Evolutionary conservation across 2,113 vertebrate species (phyloP), one percentile per base, ranked within the genome.

Genomic region (Nesoenas mayeri): DNA sequence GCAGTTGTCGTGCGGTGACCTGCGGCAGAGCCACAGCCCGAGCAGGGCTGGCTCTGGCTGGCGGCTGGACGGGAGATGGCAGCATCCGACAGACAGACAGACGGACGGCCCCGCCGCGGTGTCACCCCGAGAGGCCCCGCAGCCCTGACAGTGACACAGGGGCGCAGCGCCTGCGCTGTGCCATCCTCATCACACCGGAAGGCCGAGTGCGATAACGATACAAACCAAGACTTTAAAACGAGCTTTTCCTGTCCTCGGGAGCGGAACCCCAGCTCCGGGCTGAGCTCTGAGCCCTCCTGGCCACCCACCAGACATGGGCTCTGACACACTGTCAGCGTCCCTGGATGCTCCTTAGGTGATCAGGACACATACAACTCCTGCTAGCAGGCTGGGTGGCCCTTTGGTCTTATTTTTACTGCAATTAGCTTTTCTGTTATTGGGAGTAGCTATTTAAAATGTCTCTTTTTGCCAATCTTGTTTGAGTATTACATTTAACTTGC

Each of bases 21-120:
- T 4, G 44, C 7, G 44, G 44, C 42, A 44, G 42, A 44, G 42
- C 42, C 42, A 44, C 7, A 15, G 53, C 34, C 28, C 1, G 38
- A 15, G 42, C 56, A 6, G 32, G 42, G 17, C 12, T 47, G 44
- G 44, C 44, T 47, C 44, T 47, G 61, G 42, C 36, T 3, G 26
- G 6, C 2, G 15, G 58, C 21, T 11, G 18, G 89, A 65, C 97
- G 84, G 95, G 50, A 97, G 97, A 89, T 96, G 97, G 97, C 95
- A 97, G 93, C 95, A 95, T 38, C 85, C 38, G 73, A 44, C 73
- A 11, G 15, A 47, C 18, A 8, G 44, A 44, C 44, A 8, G 44
- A 47, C 44, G 44, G 44, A 19, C 8, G 44, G 44, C 44, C 44
- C 44, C 18, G 44, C 44, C 44, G 18, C 44, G 44, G 44, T 47